phyloP scores from a whole-genome alignment of 2,888 invertebrate species.

The Megamerina dolium region DNA sequence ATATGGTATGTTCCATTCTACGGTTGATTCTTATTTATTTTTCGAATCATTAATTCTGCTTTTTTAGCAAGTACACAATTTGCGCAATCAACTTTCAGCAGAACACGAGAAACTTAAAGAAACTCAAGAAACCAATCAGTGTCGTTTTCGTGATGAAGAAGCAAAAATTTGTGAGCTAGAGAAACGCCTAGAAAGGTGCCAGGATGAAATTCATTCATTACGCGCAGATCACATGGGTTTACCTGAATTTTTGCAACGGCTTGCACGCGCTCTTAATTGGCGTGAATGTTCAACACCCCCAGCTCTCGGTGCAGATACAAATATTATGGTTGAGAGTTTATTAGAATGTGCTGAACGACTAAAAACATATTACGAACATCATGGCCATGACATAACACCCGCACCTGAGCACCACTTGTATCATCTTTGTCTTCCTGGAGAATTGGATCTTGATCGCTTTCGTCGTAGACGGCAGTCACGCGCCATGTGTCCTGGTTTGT shows the following conservation, averaged over 20 bases:
- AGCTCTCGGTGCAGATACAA: conserved; percentile 44
- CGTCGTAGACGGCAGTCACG: too few species aligned
- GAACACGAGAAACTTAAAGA: conserved; percentile 62
- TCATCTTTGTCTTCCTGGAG: too few species aligned
- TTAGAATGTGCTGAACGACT: conserved; percentile 76
- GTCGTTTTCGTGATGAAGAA: conserved; percentile 60
- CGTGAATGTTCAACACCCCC: conserved; percentile 46
- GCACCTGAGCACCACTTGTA: conserved; percentile 16
- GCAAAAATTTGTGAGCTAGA: conserved; percentile 67
- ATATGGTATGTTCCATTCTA: conserved; percentile 67
- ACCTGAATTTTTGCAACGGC: conserved; percentile 73
- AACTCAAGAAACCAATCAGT: conserved; percentile 56
- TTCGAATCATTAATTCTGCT: neutral
- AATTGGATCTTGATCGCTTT: too few species aligned
- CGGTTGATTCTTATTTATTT: neutral
- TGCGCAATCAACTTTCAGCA: conserved; percentile 68
- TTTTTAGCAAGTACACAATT: conserved; percentile 64
- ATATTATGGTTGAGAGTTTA: conserved; percentile 63
- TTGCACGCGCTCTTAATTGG: conserved; percentile 68
- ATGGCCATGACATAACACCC: conserved; percentile 30
- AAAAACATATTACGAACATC: conserved; percentile 39
- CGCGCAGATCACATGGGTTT: conserved; percentile 50
- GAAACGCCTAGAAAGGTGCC: conserved; percentile 69
- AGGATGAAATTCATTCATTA: conserved; percentile 68
- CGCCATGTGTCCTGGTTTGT: too few species aligned